Evolutionary conservation across 2,888 invertebrate genomes (phyloP).

Genomic region (Macrophya alboannulata): DNA sequence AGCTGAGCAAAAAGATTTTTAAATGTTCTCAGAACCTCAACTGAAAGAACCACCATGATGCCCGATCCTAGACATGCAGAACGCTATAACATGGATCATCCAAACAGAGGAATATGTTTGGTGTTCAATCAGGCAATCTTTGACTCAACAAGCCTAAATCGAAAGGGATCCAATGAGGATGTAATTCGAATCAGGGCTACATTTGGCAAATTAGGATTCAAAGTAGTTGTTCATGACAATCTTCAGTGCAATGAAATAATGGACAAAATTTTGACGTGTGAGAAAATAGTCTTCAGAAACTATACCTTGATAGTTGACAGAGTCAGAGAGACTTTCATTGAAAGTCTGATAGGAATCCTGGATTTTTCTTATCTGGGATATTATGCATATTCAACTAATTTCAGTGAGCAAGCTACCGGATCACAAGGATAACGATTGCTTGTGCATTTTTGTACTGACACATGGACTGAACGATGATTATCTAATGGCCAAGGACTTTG

Average conservation of each 20-base stretch:
- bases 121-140: slow-evolving; percentile 84
- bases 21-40: slow-evolving; percentile 17
- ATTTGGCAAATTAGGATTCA: slow-evolving; percentile 77
- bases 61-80: slow-evolving; percentile 71
- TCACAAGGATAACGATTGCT: slow-evolving; percentile 82
- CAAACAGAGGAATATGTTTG: slow-evolving; percentile 81
- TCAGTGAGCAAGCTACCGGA: slow-evolving; percentile 80
- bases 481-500: slow-evolving; percentile 81
- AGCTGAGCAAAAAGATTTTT: background rate
- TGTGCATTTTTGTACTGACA: slow-evolving; percentile 82
- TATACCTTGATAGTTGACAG: background rate
- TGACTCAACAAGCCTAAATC: slow-evolving; percentile 76
- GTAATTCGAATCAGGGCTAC: slow-evolving; percentile 77
- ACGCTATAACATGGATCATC: slow-evolving; percentile 82
- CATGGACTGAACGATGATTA: slow-evolving; percentile 82
- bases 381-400: slow-evolving; percentile 63
- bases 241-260: slow-evolving; percentile 75
- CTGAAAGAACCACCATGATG: slow-evolving; percentile 60
- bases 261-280: slow-evolving; percentile 67
- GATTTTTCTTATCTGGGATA: too few species aligned
- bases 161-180: slow-evolving; percentile 82
- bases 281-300: slow-evolving; percentile 46
- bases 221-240: slow-evolving; percentile 74
- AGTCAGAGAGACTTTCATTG: background rate
- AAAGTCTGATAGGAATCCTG: background rate